These are phyloP conservation scores for Trinectes maculatus DNA, from an alignment of 2,113 vertebrate genomes.

Conservation along the genomic window DNA sequence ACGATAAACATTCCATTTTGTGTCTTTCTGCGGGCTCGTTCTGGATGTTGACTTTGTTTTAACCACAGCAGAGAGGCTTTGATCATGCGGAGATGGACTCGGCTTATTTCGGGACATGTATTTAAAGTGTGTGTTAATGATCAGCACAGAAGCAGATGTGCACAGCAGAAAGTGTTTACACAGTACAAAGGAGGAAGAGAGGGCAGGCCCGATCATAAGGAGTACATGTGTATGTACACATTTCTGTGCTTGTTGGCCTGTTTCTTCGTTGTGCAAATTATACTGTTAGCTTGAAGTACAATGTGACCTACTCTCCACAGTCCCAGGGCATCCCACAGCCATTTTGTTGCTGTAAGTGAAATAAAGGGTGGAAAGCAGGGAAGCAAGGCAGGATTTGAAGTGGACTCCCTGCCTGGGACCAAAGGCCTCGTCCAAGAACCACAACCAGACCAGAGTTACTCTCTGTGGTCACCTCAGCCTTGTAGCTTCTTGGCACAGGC, in stretches of 20 bases:
- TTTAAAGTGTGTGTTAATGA: conserved; percentile 62
- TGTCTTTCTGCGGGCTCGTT: conserved; percentile 44
- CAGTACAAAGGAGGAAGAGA: not conserved
- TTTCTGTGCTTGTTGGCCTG: conserved; percentile 10
- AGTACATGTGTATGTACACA: conserved; percentile 1
- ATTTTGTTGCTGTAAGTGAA: conserved; percentile 51
- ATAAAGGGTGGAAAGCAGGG: conserved; percentile 49
- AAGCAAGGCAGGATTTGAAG: conserved; percentile 43
- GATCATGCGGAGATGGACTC: conserved; percentile 66
- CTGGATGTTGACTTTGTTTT: conserved; percentile 63
- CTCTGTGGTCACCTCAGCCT: conserved; percentile 65
- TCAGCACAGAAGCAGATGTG: conserved; percentile 51
- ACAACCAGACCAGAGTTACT: conserved; percentile 69
- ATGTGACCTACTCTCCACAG: conserved; percentile 22
- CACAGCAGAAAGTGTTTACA: conserved; percentile 6
- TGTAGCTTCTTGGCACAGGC: conserved; percentile 62
- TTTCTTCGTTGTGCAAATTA: conserved; percentile 34
- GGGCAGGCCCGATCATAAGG: not conserved
- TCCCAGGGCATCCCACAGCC: conserved; percentile 16
- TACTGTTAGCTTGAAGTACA: conserved; percentile 25
- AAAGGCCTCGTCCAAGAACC: conserved; percentile 66
- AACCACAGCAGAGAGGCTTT: conserved; percentile 65
- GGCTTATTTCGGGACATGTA: conserved; percentile 65
- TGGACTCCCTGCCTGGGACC: conserved; percentile 43
- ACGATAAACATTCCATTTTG: conserved; percentile 45